phyloP scores from a whole-genome alignment of 2,888 invertebrate genomes.

The Eupithecia subumbrata region DNA sequence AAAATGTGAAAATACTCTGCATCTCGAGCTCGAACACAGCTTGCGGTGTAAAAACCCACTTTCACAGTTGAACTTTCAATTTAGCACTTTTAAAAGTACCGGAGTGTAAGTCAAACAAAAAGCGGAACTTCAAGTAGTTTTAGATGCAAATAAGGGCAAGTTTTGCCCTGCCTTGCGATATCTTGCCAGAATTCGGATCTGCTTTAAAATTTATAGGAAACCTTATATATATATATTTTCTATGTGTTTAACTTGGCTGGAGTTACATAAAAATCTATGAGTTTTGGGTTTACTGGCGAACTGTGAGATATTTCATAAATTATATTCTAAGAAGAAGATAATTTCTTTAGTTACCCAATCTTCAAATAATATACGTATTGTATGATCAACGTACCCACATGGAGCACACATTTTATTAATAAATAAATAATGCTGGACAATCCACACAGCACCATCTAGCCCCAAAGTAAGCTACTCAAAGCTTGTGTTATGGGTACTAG shows the following conservation, averaged over 20 bases:
- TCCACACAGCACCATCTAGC: too few relatives aligned
- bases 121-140: slow-evolving; percentile 36
- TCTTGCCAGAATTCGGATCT: neutral
- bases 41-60: slow-evolving; percentile 33
- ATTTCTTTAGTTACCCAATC: too few relatives aligned
- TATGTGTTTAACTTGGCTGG: neutral
- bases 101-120: slow-evolving; percentile 38
- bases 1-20: neutral
- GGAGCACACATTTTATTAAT: neutral
- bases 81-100: slow-evolving; percentile 35
- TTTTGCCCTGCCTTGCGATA: slow-evolving; percentile 6
- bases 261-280: neutral
- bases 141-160: slow-evolving; percentile 38
- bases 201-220: neutral
- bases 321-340: too few relatives aligned
- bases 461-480: too few relatives aligned
- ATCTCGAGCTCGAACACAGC: neutral
- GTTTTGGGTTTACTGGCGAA: neutral
- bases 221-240: neutral
- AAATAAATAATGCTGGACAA: too few relatives aligned
- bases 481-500: too few relatives aligned
- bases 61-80: slow-evolving; percentile 36
- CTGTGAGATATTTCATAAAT: too few relatives aligned
- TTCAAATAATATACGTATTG: neutral
- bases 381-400: neutral